Conservation (phyloP, 2,113 vertebrate species). For the Empidonax traillii region DNA sequence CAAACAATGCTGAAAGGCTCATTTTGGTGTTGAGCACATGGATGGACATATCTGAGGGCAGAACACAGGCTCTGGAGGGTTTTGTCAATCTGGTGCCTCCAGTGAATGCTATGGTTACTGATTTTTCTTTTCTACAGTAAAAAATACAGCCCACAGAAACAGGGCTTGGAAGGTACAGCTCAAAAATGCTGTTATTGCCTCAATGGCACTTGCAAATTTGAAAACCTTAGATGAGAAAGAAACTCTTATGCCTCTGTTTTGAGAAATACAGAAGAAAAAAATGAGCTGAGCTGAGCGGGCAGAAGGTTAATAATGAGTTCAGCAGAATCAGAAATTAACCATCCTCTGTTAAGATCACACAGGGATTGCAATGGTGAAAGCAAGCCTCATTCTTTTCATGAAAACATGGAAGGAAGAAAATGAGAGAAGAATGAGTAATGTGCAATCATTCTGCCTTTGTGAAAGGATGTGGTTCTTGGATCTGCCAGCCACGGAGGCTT, state of each 20-base stretch:
- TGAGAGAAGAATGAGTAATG: background rate
- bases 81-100: background rate
- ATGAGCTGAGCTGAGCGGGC: background rate
- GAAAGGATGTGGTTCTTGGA: slow-evolving; percentile 10
- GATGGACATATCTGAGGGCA: background rate
- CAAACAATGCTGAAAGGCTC: background rate
- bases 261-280: background rate
- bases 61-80: background rate
- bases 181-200: background rate
- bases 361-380: background rate
- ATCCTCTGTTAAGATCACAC: background rate
- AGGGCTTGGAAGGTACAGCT: background rate
- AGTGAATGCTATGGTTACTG: background rate
- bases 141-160: background rate
- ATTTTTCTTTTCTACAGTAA: background rate
- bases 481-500: background rate
- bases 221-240: background rate
- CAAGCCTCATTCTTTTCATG: background rate
- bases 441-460: slow-evolving; percentile 24
- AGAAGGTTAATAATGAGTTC: slow-evolving; percentile 53
- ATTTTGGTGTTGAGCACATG: background rate
- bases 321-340: slow-evolving; percentile 50
- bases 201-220: background rate
- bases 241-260: background rate
- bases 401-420: background rate